Base-by-base conservation (phyloP, 2,888 invertebrate genomes). In the Melieria omissa region DNA sequence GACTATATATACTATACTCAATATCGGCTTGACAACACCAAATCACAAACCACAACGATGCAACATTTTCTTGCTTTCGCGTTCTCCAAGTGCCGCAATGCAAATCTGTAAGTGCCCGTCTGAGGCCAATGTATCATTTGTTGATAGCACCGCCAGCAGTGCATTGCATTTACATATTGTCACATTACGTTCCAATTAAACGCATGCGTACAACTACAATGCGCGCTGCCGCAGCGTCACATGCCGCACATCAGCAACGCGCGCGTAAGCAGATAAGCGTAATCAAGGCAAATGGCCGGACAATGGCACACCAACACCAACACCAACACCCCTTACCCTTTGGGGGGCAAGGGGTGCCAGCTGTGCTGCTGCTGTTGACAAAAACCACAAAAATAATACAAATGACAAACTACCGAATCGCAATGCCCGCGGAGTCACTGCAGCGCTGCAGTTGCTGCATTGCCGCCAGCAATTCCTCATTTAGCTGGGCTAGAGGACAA, bases 381-480 rank as follows among this genome's bases (percentile, higher is more conserved):
- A 29, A 29, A 29, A 29, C 29, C 29, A 29, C 29, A 29, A 29
- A 29, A 29, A 29, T 29, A 29, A 29, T 29, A 29, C 29, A 29
- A 29, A 29, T 29, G 29, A 29, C 29, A 29, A 29, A 29, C 29
- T 29, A 29, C 29, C 29, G 29, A 29, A 29, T 29, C 29, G 29
- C 29, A 29, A 29, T 3, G 29, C 29, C 29, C 29, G 29, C 29
- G 29, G 29, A 29, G 29, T 3, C 29, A 29, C 29, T 29, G 29
- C 29, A 60, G 42, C 60, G 61, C 44, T 52, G 61, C 12, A 46
- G 41, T n/a, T 52, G 58, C 64, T 55, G 65, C 70, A 65, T 58
- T 55, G 58, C 70, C 29, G 29, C 14, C 54, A 52, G 65, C 62
- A 45, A 65, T 71, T 61, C 55, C 65, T 67, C 66, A 61, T 73